Evolutionary conservation across 2,797 vertebrate genomes (phyloP).

Genomic region (Argya squamiceps): DNA sequence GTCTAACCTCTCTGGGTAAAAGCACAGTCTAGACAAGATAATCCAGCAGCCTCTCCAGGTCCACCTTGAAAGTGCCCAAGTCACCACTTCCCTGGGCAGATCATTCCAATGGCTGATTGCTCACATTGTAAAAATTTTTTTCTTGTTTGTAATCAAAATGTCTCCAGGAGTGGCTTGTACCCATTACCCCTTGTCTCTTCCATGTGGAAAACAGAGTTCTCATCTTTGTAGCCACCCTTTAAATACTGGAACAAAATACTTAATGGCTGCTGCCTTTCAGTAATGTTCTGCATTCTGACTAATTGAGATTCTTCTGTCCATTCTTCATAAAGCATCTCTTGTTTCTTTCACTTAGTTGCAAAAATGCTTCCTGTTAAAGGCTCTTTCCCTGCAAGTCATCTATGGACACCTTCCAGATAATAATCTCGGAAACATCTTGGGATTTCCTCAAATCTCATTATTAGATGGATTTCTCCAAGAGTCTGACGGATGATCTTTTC

Average conservation of each 20-base stretch:
- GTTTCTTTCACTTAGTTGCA: not conserved
- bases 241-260: not conserved
- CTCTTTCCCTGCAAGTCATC: not conserved
- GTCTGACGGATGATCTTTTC: not conserved
- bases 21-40: not conserved
- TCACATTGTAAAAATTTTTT: not conserved
- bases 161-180: not conserved
- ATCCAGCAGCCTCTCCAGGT: not conserved
- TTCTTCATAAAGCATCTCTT: not conserved
- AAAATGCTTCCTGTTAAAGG: not conserved
- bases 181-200: not conserved
- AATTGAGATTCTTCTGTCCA: not conserved
- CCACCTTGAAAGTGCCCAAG: not conserved
- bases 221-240: not conserved
- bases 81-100: not conserved
- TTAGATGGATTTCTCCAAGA: not conserved
- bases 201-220: not conserved
- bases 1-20: not conserved
- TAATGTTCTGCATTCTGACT: not conserved
- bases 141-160: not conserved
- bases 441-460: not conserved
- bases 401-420: not conserved
- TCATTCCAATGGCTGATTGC: not conserved
- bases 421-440: not conserved
- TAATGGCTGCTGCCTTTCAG: not conserved